Evolutionary conservation across 53 echinoderm and acorn worm species (phyloP).

Genomic region (Echinarachnius parma): DNA sequence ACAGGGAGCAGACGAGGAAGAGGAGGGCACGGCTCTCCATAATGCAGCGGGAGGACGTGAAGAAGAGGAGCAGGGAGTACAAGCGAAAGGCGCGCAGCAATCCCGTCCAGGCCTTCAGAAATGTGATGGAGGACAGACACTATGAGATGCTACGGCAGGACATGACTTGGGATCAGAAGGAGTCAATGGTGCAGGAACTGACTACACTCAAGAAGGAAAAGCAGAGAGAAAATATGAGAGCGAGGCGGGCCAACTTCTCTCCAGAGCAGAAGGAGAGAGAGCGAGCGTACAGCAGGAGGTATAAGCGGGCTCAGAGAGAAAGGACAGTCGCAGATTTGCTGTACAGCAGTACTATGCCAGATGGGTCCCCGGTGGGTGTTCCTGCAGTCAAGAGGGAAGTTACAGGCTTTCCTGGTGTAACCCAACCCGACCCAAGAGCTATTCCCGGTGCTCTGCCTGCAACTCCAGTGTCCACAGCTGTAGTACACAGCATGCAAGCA

Average conservation of each 20-base stretch:
- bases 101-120: slow-evolving; percentile 9
- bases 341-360: not conserved
- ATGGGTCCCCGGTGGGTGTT: not conserved
- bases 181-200: slow-evolving; percentile 9
- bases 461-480: too few relatives aligned
- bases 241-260: slow-evolving; percentile 11
- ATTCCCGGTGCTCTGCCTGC: too few relatives aligned
- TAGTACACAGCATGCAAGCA: too few relatives aligned
- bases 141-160: slow-evolving; percentile 19
- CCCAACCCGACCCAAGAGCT: too few relatives aligned
- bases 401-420: too few relatives aligned
- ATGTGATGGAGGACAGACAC: slow-evolving; percentile 15
- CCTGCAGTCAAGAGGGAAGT: not conserved
- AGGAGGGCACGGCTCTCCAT: slow-evolving; percentile 7
- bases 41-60: slow-evolving; percentile 4
- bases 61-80: slow-evolving; percentile 26
- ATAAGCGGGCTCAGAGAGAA: too few relatives aligned
- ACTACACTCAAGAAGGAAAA: slow-evolving; percentile 21
- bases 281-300: slow-evolving; percentile 5
- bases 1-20: slow-evolving; percentile 9
- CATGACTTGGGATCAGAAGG: slow-evolving; percentile 1
- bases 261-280: slow-evolving; percentile 12
- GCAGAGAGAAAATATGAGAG: slow-evolving; percentile 16
- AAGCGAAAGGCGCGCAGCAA: slow-evolving; percentile 30
- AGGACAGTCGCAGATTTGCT: too few relatives aligned